These are phyloP conservation scores for Drosophila maculinotata DNA, from an alignment of 2,888 invertebrate species.

Conservation along the genomic window DNA sequence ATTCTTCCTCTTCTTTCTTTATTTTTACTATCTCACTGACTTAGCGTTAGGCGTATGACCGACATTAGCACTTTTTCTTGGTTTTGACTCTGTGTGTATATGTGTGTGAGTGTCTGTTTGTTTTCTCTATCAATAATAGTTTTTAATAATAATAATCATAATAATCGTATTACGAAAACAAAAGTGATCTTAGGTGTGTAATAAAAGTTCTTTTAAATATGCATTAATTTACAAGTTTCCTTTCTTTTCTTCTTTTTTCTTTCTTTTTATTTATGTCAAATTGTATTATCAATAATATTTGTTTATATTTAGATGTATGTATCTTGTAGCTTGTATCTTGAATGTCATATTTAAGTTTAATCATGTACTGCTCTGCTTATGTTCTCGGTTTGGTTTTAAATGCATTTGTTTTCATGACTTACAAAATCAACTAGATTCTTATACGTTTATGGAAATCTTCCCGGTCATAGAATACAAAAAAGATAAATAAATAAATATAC, in stretches of 20 bases:
- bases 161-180: conserved; percentile 75
- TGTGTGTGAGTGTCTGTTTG: conserved; percentile 15
- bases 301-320: conserved; percentile 19
- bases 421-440: conserved; percentile 64
- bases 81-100: conserved; percentile 7
- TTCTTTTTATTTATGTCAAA: conserved; percentile 27
- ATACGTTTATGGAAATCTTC: conserved; percentile 42
- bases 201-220: conserved; percentile 71
- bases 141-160: conserved; percentile 52
- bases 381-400: conserved; percentile 73
- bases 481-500: conserved; percentile 13
- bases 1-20: conserved; percentile 30
- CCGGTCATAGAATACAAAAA: conserved; percentile 41
- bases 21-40: conserved; percentile 45
- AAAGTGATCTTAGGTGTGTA: conserved; percentile 66
- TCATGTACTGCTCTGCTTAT: conserved; percentile 56
- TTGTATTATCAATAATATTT: conserved; percentile 37
- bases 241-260: not conserved
- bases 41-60: conserved; percentile 48
- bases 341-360: conserved; percentile 50
- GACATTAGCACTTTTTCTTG: conserved; percentile 62
- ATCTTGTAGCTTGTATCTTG: conserved; percentile 39
- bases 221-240: conserved; percentile 61
- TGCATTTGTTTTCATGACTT: conserved; percentile 82
- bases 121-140: conserved; percentile 43